Conservation (phyloP, 2,113 vertebrate genomes). For the Nannospalax galili region DNA sequence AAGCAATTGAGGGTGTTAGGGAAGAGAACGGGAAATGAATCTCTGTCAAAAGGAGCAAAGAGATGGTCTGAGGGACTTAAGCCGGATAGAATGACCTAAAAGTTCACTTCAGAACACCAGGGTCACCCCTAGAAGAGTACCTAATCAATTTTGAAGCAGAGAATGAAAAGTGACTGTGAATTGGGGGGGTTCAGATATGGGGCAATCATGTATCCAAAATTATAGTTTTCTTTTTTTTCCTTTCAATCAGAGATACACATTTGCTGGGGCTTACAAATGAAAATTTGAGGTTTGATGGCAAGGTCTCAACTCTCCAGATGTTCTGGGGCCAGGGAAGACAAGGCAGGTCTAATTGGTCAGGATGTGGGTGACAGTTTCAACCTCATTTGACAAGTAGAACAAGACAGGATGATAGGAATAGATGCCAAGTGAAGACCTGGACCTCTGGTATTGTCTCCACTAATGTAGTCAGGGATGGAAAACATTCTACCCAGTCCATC, state of each 20-base stretch:
- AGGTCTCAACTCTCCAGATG: slow-evolving; percentile 67
- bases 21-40: background rate
- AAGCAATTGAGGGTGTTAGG: background rate
- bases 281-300: slow-evolving; percentile 55
- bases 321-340: slow-evolving; percentile 63
- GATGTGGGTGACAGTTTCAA: slow-evolving; percentile 72
- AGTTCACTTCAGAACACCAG: slow-evolving; percentile 51
- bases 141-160: slow-evolving; percentile 61
- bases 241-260: slow-evolving; percentile 29
- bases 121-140: background rate
- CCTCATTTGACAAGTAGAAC: slow-evolving; percentile 79
- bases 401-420: slow-evolving; percentile 69
- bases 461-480: slow-evolving; percentile 60
- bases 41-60: slow-evolving; percentile 43
- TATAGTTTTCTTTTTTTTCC: background rate
- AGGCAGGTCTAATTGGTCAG: slow-evolving; percentile 73
- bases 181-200: slow-evolving; percentile 24
- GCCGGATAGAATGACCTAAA: slow-evolving; percentile 31
- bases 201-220: slow-evolving; percentile 40
- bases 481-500: background rate
- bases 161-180: slow-evolving; percentile 69
- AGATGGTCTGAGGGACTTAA: slow-evolving; percentile 19
- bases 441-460: slow-evolving; percentile 66
- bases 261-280: slow-evolving; percentile 35
- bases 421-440: slow-evolving; percentile 53